A percentile compares a stretch with the other conserved stretches of the same genome.
These are phyloP conservation scores for Eptatretus burgeri DNA, from an alignment of 2,113 vertebrate genomes.

Conservation along the genomic window DNA sequence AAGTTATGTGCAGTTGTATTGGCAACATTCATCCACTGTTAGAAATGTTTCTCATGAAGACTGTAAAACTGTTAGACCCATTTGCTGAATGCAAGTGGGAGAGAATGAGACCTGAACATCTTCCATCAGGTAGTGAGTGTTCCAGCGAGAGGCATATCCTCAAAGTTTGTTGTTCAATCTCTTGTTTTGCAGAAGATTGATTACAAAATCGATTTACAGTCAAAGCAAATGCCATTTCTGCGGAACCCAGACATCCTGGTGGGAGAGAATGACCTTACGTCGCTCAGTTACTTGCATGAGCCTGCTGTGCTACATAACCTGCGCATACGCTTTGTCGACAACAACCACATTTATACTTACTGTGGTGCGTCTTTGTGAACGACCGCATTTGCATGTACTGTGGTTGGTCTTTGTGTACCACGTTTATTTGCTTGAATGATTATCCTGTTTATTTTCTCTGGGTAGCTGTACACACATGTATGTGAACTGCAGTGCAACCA, in stretches of 20 bases:
- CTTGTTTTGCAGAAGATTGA: conserved; percentile 20
- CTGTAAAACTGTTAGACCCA: not conserved
- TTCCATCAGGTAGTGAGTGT: not conserved
- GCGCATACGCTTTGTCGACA: conserved; percentile 63
- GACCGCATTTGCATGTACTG: too few relatives aligned
- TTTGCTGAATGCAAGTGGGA: not conserved
- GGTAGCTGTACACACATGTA: not conserved
- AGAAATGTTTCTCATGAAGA: not conserved
- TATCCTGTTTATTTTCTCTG: not conserved
- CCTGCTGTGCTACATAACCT: conserved; percentile 81
- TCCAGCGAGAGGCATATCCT: not conserved
- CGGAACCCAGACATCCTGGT: conserved; percentile 87
- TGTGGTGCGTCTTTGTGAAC: conserved; percentile 27
- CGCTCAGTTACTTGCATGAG: conserved; percentile 86
- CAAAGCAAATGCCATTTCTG: conserved; percentile 35
- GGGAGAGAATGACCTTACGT: conserved; percentile 90
- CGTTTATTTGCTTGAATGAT: not conserved
- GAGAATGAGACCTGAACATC: not conserved
- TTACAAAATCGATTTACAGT: conserved; percentile 26
- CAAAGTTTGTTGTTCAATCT: not conserved
- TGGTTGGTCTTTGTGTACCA: too few relatives aligned
- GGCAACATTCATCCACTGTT: too few relatives aligned
- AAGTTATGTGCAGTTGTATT: too few relatives aligned
- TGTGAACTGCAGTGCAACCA: conserved; percentile 7
- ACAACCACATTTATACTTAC: conserved; percentile 83